phyloP scores from a whole-genome alignment of 1,140 invertebrate genomes.

The Drosophila nebulosa region DNA sequence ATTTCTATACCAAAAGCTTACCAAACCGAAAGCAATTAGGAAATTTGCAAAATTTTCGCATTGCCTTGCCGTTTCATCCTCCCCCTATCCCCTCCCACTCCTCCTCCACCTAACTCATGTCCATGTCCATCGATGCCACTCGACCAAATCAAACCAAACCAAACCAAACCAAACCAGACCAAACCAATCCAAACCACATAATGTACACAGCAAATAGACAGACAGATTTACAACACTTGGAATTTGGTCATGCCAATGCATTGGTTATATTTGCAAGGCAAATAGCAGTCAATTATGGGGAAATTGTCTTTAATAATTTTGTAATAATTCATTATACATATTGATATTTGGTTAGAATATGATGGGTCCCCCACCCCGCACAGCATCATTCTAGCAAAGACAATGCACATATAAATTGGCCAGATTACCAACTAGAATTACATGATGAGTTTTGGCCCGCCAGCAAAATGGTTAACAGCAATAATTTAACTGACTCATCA shows the following conservation, averaged over 20 bases:
- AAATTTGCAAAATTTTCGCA: constrained; percentile 64
- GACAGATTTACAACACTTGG: constrained; percentile 10
- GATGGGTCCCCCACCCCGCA: background rate
- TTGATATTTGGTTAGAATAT: constrained; percentile 34
- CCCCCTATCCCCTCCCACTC: background rate
- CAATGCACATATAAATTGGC: background rate
- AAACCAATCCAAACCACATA: constrained; percentile 13
- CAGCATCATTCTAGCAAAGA: too few species aligned
- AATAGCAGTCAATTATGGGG: constrained; percentile 60
- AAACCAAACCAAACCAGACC: background rate
- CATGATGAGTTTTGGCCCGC: background rate
- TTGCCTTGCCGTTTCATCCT: constrained; percentile 33
- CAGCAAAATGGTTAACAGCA: background rate
- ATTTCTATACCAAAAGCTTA: constrained; percentile 12
- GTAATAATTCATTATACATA: constrained; percentile 42
- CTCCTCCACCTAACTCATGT: background rate
- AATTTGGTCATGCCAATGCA: constrained; percentile 3
- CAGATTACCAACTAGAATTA: background rate
- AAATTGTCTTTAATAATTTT: constrained; percentile 48
- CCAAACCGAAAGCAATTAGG: constrained; percentile 64
- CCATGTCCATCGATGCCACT: background rate
- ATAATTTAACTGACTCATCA: background rate
- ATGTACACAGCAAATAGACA: constrained; percentile 29
- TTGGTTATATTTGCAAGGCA: constrained; percentile 38
- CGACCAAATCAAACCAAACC: background rate